Base-by-base conservation (phyloP, 1,140 invertebrate genomes). In the Drosophila melanica region DNA sequence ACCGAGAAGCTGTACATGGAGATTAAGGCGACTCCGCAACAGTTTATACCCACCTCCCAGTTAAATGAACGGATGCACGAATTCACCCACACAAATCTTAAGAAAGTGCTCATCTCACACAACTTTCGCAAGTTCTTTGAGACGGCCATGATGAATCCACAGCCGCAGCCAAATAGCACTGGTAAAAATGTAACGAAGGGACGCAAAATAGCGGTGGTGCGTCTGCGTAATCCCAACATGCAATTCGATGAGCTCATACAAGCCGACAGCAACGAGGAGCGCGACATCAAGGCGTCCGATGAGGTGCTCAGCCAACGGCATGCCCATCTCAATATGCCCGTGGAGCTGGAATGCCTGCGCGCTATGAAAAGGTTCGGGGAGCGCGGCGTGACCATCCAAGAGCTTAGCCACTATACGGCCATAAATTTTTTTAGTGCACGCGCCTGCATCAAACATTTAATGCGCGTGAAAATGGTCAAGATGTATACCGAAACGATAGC, bases 221-320 rank as follows among this genome's bases (percentile, higher is more conserved):
- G 63, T 8, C 60, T 90, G 9, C 67, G 86, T 0, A 86, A 90
- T 62, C 81, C 86, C 0, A 33, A 79, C 7, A 30, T 79, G 39
- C 64, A 51, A 10, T 62, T 81, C 1, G 73, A 85, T n/a, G 86
- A 90, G 3, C 27, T 90, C 0, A 69, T 48, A 14, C 93, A 93
- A 47, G 85, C 93, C 20, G 92, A 92, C 4, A 79, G 80, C 11
- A 85, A 92, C 9, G 93, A 94, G 16, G 94, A 93, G 8, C 91
- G 92, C 5, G 94, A 95, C 16, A 93, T 94, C 10, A 92, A 90
- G 27, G 2, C 73, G 63, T 27, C 74, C 18, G 73, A 68, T 0
- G 79, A 90, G 16, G 75, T 77, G 30, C 37, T 84, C 0, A 70
- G 48, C 48, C 27, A 66, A 20, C 65, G 55, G 0, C 77, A 89